These are phyloP conservation scores for Dissostichus mawsoni DNA, from an alignment of 2,113 vertebrate species.

Conservation along the genomic window DNA sequence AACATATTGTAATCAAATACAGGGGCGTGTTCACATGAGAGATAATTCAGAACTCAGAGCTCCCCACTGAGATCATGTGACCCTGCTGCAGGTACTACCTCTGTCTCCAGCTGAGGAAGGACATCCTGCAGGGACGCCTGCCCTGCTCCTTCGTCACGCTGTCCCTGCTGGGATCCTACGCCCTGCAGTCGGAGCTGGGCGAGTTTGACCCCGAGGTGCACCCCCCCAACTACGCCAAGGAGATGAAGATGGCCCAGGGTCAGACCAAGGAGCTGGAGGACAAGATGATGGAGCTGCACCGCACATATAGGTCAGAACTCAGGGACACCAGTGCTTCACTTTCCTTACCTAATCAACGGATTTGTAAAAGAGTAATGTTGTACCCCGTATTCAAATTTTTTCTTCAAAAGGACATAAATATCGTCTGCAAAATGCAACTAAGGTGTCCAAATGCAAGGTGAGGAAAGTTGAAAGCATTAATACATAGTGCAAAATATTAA, in stretches of 20 bases:
- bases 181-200: conserved; percentile 95
- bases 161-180: conserved; percentile 95
- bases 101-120: conserved; percentile 95
- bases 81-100: conserved; percentile 81
- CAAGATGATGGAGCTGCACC: conserved; percentile 96
- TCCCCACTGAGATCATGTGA: not conserved
- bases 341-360: too few species aligned
- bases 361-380: too few species aligned
- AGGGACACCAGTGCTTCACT: too few species aligned
- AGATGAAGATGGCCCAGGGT: conserved; percentile 93
- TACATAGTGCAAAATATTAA: too few species aligned
- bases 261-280: conserved; percentile 97
- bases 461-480: too few species aligned
- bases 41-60: not conserved
- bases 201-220: conserved; percentile 95
- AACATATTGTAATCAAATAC: not conserved
- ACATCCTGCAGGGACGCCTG: conserved; percentile 90
- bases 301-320: conserved; percentile 89
- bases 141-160: conserved; percentile 98
- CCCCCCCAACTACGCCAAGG: conserved; percentile 87
- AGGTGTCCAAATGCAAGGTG: too few species aligned
- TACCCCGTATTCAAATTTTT: too few species aligned
- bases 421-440: too few species aligned
- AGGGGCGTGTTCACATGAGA: too few species aligned
- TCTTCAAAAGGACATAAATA: too few species aligned